Conservation (phyloP, 2,113 vertebrate genomes). For the Hydropotes inermis region DNA sequence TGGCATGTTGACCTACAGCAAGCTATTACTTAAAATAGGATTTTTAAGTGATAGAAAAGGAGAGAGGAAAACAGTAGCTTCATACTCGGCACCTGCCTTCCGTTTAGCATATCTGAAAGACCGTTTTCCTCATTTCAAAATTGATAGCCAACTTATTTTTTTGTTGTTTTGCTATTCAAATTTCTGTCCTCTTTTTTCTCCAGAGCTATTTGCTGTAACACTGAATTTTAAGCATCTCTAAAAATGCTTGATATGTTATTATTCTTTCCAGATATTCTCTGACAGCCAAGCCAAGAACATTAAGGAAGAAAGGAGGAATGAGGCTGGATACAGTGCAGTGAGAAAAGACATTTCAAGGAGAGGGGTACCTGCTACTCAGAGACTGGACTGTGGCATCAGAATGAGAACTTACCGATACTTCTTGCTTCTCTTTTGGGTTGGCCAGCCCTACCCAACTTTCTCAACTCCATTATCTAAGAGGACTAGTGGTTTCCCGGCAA, state of each 20-base stretch:
- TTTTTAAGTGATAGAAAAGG: slow-evolving; percentile 39
- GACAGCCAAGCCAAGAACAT: slow-evolving; percentile 77
- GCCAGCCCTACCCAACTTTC: slow-evolving; percentile 83
- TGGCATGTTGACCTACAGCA: slow-evolving; percentile 40
- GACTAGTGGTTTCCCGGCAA: slow-evolving; percentile 85
- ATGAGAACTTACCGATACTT: slow-evolving; percentile 90
- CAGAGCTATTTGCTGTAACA: slow-evolving; percentile 59
- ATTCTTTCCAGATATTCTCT: slow-evolving; percentile 81
- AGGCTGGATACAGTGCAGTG: slow-evolving; percentile 70
- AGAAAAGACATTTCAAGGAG: slow-evolving; percentile 67
- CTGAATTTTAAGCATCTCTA: slow-evolving; percentile 76
- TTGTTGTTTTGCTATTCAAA: slow-evolving; percentile 54
- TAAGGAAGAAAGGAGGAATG: slow-evolving; percentile 78
- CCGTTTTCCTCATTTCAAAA: slow-evolving; percentile 43
- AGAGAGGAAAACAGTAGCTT: not conserved
- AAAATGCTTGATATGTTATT: slow-evolving; percentile 75
- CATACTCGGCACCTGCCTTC: not conserved
- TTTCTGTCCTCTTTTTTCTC: slow-evolving; percentile 52
- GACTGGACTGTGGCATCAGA: slow-evolving; percentile 62
- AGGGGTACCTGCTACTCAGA: slow-evolving; percentile 63
- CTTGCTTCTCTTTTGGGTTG: slow-evolving; percentile 83
- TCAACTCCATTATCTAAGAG: slow-evolving; percentile 84
- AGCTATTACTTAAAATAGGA: slow-evolving; percentile 44
- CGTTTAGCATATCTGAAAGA: slow-evolving; percentile 28
- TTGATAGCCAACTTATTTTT: slow-evolving; percentile 53